phyloP scores from a whole-genome alignment of 64 coral and sea anemone species.

The Platygyra sinensis region DNA sequence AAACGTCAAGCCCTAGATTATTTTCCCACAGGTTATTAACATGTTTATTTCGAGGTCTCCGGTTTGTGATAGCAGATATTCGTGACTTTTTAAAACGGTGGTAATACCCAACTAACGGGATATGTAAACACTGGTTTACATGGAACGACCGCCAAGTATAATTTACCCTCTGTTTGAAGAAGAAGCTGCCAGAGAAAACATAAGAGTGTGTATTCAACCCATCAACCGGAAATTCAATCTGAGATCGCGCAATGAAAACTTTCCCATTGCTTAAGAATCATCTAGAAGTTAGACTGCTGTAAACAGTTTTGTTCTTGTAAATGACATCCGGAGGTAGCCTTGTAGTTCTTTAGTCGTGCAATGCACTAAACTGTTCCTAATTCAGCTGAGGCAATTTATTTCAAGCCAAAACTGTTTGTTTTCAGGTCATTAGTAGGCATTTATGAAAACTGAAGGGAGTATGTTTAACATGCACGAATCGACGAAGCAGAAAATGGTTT shows the following conservation, averaged over 20 bases:
- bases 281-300: not conserved
- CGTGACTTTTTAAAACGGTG: not conserved
- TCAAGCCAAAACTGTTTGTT: not conserved
- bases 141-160: not conserved
- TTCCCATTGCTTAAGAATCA: not conserved
- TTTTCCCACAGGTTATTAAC: not conserved
- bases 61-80: not conserved
- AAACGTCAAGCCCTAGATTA: too few species aligned
- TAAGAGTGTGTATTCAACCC: not conserved
- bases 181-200: not conserved
- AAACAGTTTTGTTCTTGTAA: not conserved
- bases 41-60: not conserved
- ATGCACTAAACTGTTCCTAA: not conserved
- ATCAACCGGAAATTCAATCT: not conserved
- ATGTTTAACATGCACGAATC: not conserved
- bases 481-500: not conserved
- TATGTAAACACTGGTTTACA: not conserved
- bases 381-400: not conserved
- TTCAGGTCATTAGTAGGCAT: not conserved
- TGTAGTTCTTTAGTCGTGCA: not conserved
- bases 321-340: not conserved
- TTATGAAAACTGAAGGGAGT: not conserved
- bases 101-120: not conserved
- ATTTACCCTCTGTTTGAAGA: not conserved
- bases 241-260: not conserved